These are phyloP conservation scores for Myotis findleyi DNA, from an alignment of 2,797 vertebrate genomes.

Conservation along the genomic window DNA sequence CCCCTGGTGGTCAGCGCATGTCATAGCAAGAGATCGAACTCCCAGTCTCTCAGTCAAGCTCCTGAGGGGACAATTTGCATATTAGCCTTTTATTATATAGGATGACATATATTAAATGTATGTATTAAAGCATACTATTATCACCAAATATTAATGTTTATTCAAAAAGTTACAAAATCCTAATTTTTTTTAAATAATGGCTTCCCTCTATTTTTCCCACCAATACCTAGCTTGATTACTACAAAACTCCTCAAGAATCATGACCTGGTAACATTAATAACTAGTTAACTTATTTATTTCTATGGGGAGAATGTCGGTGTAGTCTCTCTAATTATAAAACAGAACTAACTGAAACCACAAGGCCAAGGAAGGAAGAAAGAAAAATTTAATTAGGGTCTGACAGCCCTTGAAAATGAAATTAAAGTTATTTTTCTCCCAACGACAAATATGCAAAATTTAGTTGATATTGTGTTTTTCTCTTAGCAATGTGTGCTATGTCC, in stretches of 20 bases:
- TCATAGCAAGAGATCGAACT: fast-evolving
- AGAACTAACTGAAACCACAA: conserved; percentile 19
- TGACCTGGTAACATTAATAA: neutral
- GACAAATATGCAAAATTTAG: neutral
- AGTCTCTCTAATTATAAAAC: conserved; percentile 59
- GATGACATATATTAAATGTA: neutral
- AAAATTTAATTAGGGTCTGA: conserved; percentile 56
- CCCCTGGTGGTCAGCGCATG: too few species aligned
- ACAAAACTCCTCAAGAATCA: neutral
- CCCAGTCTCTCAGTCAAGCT: too few species aligned
- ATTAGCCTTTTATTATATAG: too few species aligned
- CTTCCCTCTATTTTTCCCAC: neutral
- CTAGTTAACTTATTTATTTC: conserved; percentile 58
- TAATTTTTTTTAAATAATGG: neutral
- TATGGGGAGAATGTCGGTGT: conserved; percentile 2
- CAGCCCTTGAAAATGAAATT: conserved; percentile 62
- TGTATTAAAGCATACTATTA: neutral
- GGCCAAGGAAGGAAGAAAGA: neutral
- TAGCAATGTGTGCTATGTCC: neutral
- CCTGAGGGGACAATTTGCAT: too few species aligned
- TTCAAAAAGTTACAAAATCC: neutral
- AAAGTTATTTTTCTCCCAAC: conserved; percentile 2
- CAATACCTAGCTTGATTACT: neutral
- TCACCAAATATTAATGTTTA: neutral
- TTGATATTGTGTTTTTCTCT: neutral